Percentiles rank a stretch among this genome's conserved stretches.
These are phyloP conservation scores for Gorsachius goisagi DNA, from an alignment of 2,113 vertebrate genomes.

Conservation along the genomic window DNA sequence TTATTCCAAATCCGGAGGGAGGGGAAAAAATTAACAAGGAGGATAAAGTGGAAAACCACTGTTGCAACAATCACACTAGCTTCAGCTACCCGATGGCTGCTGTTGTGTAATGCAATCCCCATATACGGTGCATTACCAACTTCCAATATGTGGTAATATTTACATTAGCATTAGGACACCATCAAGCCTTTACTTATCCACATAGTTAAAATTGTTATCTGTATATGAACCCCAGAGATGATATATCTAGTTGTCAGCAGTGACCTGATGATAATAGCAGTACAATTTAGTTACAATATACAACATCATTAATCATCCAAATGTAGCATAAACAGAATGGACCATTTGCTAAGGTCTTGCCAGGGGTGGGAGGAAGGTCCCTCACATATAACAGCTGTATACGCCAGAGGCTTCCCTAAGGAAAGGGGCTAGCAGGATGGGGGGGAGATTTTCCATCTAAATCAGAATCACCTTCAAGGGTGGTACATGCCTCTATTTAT, in stretches of 20 bases:
- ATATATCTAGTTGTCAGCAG: constrained; percentile 82
- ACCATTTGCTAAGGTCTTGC: constrained; percentile 48
- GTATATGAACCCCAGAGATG: constrained; percentile 76
- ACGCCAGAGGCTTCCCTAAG: background rate
- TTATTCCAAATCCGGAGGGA: background rate
- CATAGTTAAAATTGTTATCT: constrained; percentile 81
- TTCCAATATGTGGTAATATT: constrained; percentile 61
- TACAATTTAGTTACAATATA: constrained; percentile 82
- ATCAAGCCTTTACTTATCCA: constrained; percentile 70
- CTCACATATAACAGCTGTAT: background rate
- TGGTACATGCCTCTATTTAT: constrained; percentile 75
- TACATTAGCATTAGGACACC: constrained; percentile 67
- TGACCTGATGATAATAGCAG: constrained; percentile 82
- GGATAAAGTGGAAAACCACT: background rate
- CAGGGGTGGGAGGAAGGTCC: constrained; percentile 1
- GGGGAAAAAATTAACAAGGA: background rate
- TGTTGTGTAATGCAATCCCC: background rate
- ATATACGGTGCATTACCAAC: background rate
- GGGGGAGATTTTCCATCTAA: background rate
- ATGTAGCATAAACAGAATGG: constrained; percentile 67
- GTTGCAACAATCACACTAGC: background rate
- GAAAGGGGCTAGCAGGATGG: background rate
- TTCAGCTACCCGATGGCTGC: background rate
- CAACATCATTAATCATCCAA: constrained; percentile 76
- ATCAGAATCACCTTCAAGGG: constrained; percentile 58